These are phyloP conservation scores for Euproctis similis DNA, from an alignment of 2,888 invertebrate genomes.

Conservation along the genomic window DNA sequence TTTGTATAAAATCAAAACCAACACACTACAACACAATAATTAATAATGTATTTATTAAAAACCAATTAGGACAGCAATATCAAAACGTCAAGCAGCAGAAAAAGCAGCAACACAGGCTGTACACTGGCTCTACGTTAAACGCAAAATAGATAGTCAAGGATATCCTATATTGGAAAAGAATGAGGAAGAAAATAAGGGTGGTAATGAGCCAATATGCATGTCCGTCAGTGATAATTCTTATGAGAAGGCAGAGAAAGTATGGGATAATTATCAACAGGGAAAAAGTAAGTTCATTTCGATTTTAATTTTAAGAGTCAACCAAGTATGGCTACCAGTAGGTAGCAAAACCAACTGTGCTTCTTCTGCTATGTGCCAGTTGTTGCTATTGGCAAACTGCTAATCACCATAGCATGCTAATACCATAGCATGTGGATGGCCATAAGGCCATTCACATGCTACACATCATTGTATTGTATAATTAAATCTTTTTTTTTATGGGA, in stretches of 20 bases:
- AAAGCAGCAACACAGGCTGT: constrained; percentile 73
- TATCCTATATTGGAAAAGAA: constrained; percentile 62
- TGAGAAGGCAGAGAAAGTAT: constrained; percentile 52
- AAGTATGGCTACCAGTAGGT: too few relatives aligned
- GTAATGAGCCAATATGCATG: constrained; percentile 40
- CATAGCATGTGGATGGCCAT: too few relatives aligned
- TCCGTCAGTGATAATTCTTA: constrained; percentile 45
- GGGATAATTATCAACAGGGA: constrained; percentile 55
- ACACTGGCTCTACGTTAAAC: constrained; percentile 66
- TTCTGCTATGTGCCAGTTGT: too few relatives aligned
- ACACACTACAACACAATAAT: too few relatives aligned
- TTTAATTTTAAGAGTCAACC: too few relatives aligned
- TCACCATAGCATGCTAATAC: too few relatives aligned
- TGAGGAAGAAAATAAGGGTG: constrained; percentile 44
- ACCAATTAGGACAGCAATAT: constrained; percentile 50
- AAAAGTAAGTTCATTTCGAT: constrained; percentile 51
- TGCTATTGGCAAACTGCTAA: too few relatives aligned
- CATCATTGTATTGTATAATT: too few relatives aligned
- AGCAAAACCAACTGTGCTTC: too few relatives aligned
- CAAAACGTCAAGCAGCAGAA: constrained; percentile 72
- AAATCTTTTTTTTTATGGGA: too few relatives aligned
- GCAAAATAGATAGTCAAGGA: constrained; percentile 62
- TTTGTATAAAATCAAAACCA: too few relatives aligned
- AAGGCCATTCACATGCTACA: too few relatives aligned
- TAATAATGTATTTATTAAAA: constrained; percentile 1